phyloP scores from a whole-genome alignment of 1,140 invertebrate genomes.

The Amphibalanus amphitrite region DNA sequence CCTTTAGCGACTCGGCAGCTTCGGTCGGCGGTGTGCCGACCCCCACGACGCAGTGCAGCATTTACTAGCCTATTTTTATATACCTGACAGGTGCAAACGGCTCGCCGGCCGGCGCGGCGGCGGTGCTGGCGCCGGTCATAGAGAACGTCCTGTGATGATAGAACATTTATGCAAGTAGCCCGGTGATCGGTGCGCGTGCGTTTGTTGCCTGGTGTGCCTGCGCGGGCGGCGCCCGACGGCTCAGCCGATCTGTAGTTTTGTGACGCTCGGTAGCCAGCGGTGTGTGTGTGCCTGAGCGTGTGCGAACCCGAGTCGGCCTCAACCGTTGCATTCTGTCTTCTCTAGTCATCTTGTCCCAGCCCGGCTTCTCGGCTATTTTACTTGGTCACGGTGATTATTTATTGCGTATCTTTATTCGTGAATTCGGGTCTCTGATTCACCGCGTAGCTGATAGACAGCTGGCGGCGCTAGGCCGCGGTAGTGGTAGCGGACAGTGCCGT shows the following conservation, averaged over 20 bases:
- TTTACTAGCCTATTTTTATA: slow-evolving; percentile 1
- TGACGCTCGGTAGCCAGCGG: neutral
- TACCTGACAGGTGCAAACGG: neutral
- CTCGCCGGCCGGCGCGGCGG: neutral
- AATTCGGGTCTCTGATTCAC: neutral
- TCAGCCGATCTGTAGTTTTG: neutral
- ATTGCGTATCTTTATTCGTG: neutral
- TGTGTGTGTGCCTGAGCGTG: too few relatives aligned
- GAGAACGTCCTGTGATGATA: neutral
- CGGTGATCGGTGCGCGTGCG: neutral
- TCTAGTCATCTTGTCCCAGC: neutral
- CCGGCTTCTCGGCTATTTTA: neutral
- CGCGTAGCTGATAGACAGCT: neutral
- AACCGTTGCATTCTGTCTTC: neutral
- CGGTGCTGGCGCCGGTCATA: neutral
- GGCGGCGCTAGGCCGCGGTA: neutral
- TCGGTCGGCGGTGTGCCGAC: neutral
- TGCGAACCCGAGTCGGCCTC: neutral
- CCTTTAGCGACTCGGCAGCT: neutral
- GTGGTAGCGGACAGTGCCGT: neutral
- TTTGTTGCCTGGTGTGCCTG: neutral
- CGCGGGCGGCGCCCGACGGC: too few relatives aligned
- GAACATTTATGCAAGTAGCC: neutral
- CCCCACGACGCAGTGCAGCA: neutral
- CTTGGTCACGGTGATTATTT: neutral